Conservation (phyloP, 2,113 vertebrate genomes). For the Bufo gargarizans region DNA sequence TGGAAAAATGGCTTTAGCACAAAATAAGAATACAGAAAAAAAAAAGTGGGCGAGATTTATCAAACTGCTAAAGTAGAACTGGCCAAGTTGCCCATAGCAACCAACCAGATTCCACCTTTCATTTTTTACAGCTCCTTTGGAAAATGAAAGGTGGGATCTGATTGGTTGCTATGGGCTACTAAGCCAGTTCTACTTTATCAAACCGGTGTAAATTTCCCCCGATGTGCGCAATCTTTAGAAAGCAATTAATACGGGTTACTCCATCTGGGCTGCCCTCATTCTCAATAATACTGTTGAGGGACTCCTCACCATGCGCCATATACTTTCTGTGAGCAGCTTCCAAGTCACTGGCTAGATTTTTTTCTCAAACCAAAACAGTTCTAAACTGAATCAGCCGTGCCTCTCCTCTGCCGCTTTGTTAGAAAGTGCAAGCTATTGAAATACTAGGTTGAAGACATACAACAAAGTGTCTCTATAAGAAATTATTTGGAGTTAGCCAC, state of each 20-base stretch:
- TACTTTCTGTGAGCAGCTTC: background rate
- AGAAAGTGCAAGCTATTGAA: constrained; percentile 1
- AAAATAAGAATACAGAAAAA: no score
- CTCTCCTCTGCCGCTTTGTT: background rate
- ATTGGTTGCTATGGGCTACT: no score
- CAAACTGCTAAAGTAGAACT: no score
- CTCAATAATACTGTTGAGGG: background rate
- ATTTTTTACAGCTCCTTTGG: no score
- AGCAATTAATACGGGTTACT: background rate
- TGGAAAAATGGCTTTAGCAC: no score
- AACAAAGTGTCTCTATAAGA: background rate
- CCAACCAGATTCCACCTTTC: no score
- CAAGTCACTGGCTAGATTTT: background rate
- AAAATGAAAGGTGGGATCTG: no score
- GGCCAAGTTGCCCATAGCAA: no score
- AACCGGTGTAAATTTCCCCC: no score
- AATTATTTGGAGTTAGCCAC: background rate
- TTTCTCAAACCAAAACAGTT: background rate
- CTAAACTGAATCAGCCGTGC: background rate
- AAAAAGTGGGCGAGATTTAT: no score
- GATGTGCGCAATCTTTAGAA: background rate
- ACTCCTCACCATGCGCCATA: background rate
- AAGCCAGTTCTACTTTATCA: no score
- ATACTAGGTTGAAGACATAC: background rate
- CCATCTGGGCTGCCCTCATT: background rate